Base-by-base conservation (phyloP, 2,888 invertebrate species). In the Pollenia angustigena region DNA sequence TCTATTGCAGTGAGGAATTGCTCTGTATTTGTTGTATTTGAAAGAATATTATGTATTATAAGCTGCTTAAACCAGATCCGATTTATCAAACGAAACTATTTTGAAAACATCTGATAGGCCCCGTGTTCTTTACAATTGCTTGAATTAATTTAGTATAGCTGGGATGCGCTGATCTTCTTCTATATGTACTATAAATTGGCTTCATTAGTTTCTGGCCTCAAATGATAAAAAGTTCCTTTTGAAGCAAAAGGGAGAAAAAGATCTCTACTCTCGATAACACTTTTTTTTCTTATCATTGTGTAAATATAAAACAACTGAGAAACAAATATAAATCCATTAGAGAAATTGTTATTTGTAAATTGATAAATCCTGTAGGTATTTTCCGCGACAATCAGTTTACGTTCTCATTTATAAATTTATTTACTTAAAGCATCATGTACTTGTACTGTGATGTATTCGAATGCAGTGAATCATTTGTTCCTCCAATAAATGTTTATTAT, bases 361-460 rank as follows among this genome's bases (percentile, higher is more conserved):
- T 78, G 66, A 78, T 78, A 78, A 78, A 66, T 78, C 64, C 46
- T 66, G 60, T 42, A 32, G 46, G 32, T 23, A 23, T 44, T 76
- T 76, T 52, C n/a, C 40, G 16, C 58, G 58, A 60, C 58, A 74
- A 58, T 74, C 58, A 32, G 50, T 62, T 23, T 75, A 58, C 7
- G 32, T 18, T n/a, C n/a, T 16, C 12, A 10, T 1, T 32, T 32
- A 32, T 32, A n/a, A 14, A 10, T 42, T 62, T 23, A 23, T 75
- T 64, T 75, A 48, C 40, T 52, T 11, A 76, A 40, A 69, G 79
- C 79, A 79, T 79, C 79, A 2, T 12, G 10, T 54, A 14, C 18
- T 16, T 11, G 23, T 46, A 18, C 46, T 16, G 48, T n/a, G 11
- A n/a, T 50, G 42, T 69, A 40, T 48, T 40, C 40, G 42, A 52